These are phyloP conservation scores for Lerista edwardsae DNA, from an alignment of 2,797 vertebrate species.

Conservation along the genomic window DNA sequence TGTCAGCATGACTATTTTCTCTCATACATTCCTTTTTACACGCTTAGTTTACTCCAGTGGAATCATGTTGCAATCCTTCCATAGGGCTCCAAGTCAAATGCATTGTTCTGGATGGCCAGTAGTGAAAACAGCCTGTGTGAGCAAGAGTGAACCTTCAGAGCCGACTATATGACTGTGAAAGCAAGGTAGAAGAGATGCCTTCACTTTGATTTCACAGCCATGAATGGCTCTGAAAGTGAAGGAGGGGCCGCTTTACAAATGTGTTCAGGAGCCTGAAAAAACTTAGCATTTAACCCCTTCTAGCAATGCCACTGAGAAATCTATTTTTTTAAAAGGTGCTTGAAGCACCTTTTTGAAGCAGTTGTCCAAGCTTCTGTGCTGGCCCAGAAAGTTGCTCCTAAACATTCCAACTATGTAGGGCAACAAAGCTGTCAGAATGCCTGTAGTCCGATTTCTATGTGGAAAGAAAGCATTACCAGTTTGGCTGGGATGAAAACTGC, in stretches of 20 bases:
- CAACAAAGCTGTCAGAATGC: neutral
- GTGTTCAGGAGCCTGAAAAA: no score
- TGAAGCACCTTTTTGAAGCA: no score
- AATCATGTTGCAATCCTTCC: neutral
- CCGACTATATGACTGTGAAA: no score
- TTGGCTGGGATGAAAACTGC: neutral
- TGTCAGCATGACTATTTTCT: neutral
- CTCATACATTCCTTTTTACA: neutral
- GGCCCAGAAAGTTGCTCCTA: neutral
- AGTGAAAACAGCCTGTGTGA: neutral
- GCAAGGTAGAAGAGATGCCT: no score
- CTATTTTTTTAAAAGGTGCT: neutral
- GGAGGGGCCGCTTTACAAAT: no score
- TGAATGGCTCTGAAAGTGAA: no score
- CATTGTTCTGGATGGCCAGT: neutral
- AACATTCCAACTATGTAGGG: neutral
- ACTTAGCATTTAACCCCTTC: no score
- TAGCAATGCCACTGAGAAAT: no score
- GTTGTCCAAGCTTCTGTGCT: neutral
- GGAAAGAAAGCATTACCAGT: neutral
- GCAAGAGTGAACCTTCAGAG: no score
- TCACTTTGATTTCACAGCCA: no score
- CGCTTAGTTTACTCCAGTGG: neutral
- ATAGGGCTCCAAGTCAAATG: neutral
- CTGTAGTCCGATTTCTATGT: neutral